Base-by-base conservation (phyloP, 2,797 vertebrate species). In the Hapalemur alaotrensis region DNA sequence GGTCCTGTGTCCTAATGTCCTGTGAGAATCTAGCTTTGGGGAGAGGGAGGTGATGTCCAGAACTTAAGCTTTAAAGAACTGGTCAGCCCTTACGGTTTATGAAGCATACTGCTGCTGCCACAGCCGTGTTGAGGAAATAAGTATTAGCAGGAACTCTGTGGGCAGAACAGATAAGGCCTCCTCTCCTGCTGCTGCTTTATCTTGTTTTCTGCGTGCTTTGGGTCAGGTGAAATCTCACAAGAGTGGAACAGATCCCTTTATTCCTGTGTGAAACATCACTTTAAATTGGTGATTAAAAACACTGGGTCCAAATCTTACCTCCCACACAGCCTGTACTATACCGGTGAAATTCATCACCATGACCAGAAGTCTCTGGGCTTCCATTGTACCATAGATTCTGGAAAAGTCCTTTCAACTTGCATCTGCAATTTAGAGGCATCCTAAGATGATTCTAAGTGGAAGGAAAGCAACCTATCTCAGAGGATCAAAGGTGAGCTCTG, bases 381-480 rank as follows among this genome's bases (percentile, higher is more conserved):
- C 82, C 15, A 1, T 1, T n/a, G 22, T 73, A 76, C 38, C 43
- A 28, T 1, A 38, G 38, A 48, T 52, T 93, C 50, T 73, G 57
- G 70, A 84, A 76, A 63, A 89, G 50, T 46, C 86, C n/a, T 67
- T 90, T 79, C 76, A 43, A 57, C 30, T 91, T 87, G 22, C 52
- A 46, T 59, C 32, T 93, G 38, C 65, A 75, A 38, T 41, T 50
- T 52, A 79, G 23, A 96, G 54, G 11, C 22, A 20, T 76, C 2
- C 0, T 76, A 43, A 28, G 87, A 48, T 73, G 73, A 83, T 83
- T 95, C 70, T 79, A 94, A 75, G 86, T 22, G n/a, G 87, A 86
- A 93, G 52, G 52, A 95, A 97, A 95, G 88, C 75, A 91, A 41
- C 50, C 32, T 41, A 22, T 73, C 87, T 93, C 48, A 4, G 9